A percentile compares a stretch with the other conserved stretches of the same genome.
phyloP scores from a whole-genome alignment of 2,113 vertebrate genomes.

The Accipiter cooperii region DNA sequence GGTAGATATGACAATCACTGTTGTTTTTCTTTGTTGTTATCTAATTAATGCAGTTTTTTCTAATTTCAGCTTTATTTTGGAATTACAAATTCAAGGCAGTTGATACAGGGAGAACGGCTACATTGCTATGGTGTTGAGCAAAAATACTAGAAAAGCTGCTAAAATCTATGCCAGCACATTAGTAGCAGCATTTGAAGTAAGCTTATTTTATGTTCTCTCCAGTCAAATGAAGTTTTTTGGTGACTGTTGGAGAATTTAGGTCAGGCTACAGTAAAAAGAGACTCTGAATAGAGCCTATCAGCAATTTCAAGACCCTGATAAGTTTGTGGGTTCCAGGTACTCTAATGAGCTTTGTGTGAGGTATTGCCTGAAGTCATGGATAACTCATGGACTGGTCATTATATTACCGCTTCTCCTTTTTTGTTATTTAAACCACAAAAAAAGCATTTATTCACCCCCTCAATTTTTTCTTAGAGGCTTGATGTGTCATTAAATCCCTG shows the following conservation, averaged over 20 bases:
- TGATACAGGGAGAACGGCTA: background rate
- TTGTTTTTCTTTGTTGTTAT: background rate
- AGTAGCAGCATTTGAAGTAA: background rate
- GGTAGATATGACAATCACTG: background rate
- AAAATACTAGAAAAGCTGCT: background rate
- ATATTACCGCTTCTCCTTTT: background rate
- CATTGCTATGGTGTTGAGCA: background rate
- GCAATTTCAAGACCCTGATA: background rate
- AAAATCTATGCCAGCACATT: background rate
- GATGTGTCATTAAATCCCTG: background rate
- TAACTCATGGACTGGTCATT: background rate
- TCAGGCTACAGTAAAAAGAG: background rate
- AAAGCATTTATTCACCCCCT: background rate
- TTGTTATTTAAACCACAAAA: background rate
- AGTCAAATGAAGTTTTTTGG: background rate
- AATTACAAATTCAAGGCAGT: slow-evolving; percentile 43
- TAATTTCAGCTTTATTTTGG: background rate
- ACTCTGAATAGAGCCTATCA: background rate
- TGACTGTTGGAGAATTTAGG: background rate
- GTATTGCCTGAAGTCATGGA: background rate
- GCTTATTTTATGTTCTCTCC: background rate
- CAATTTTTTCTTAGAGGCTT: background rate
- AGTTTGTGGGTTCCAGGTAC: background rate
- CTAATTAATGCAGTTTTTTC: slow-evolving; percentile 16
- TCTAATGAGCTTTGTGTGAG: background rate